Evolutionary conservation across 2,113 vertebrate genomes (phyloP).

Genomic region (Rhinopomastus cyanomelas): DNA sequence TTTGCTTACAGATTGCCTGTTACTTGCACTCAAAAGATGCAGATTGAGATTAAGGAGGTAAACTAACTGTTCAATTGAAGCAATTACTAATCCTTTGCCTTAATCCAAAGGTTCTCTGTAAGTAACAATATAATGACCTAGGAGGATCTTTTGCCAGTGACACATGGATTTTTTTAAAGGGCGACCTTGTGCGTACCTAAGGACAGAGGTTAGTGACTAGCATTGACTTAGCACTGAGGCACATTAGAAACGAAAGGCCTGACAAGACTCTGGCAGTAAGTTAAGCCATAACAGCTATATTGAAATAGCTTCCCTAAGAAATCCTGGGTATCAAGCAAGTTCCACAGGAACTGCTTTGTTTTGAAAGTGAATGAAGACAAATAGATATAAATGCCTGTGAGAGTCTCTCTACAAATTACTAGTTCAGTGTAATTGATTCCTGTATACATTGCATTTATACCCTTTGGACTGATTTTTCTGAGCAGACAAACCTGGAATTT

Average conservation of each 20-base stretch:
- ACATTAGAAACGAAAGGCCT: background rate
- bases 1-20: background rate
- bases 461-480: background rate
- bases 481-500: background rate
- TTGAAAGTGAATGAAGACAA: background rate
- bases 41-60: background rate
- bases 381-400: background rate
- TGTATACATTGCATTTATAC: background rate
- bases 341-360: background rate
- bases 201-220: background rate
- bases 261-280: background rate
- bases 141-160: background rate
- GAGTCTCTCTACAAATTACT: background rate
- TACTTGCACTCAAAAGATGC: background rate
- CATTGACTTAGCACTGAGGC: background rate
- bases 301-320: background rate
- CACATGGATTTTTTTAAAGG: background rate
- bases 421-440: background rate
- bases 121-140: background rate
- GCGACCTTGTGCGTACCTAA: background rate
- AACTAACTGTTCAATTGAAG: background rate
- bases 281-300: background rate
- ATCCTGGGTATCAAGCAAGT: background rate
- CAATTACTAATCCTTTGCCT: background rate
- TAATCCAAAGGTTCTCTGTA: background rate